These are phyloP conservation scores for Steatocranus sp. DNA, from an alignment of 2,797 vertebrate genomes.

Conservation along the genomic window DNA sequence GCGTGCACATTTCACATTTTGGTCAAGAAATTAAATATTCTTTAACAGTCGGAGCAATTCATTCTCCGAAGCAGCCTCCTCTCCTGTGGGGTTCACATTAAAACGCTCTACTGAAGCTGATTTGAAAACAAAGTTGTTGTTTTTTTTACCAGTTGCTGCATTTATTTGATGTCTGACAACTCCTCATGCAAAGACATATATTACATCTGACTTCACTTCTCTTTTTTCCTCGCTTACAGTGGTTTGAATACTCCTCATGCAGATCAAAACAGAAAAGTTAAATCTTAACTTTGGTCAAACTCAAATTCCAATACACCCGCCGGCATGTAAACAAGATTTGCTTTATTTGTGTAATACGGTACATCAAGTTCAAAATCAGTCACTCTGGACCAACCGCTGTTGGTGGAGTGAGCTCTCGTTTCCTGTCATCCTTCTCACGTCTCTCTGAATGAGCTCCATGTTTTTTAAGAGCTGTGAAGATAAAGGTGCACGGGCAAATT, in stretches of 20 bases:
- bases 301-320: slow-evolving; percentile 34
- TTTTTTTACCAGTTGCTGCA: slow-evolving; percentile 19
- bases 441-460: slow-evolving; percentile 45
- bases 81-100: slow-evolving; percentile 37
- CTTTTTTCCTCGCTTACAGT: slow-evolving; percentile 19
- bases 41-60: slow-evolving; percentile 34
- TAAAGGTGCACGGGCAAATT: slow-evolving; percentile 63
- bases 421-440: slow-evolving; percentile 41
- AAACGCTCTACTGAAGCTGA: slow-evolving; percentile 35
- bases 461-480: slow-evolving; percentile 63
- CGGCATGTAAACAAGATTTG: slow-evolving; percentile 54
- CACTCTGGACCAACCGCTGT: slow-evolving; percentile 7
- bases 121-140: neutral
- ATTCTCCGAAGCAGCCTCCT: slow-evolving; percentile 23
- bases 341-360: slow-evolving; percentile 40
- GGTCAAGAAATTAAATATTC: slow-evolving; percentile 41
- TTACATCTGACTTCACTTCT: slow-evolving; percentile 47
- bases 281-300: slow-evolving; percentile 54
- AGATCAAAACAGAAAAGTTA: slow-evolving; percentile 62
- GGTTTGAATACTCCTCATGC: slow-evolving; percentile 39
- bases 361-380: slow-evolving; percentile 28
- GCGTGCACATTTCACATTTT: slow-evolving; percentile 13
- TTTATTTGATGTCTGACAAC: slow-evolving; percentile 63
- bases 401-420: slow-evolving; percentile 11
- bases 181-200: slow-evolving; percentile 48